Evolutionary conservation across 2,888 invertebrate genomes (phyloP).

Genomic region (Napeogenes inachia): DNA sequence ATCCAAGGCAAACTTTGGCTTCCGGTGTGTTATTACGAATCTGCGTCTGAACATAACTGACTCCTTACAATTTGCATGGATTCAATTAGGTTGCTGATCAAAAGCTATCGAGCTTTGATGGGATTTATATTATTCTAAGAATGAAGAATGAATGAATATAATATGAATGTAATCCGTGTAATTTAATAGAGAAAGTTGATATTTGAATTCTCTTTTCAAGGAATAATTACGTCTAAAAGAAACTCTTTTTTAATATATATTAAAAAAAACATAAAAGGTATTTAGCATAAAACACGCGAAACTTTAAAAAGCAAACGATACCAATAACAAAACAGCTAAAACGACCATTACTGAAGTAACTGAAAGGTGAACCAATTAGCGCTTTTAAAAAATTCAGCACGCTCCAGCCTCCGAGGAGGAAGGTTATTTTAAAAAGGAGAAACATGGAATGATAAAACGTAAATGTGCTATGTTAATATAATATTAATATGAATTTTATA

Average conservation of each 20-base stretch:
- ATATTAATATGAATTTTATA: too few species aligned
- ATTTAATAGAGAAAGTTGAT: not conserved
- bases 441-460: constrained; percentile 9
- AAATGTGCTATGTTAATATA: constrained; percentile 16
- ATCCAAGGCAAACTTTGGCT: constrained; percentile 20
- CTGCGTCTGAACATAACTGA: constrained; percentile 24
- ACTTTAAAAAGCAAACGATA: constrained; percentile 2
- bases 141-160: not conserved
- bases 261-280: not conserved
- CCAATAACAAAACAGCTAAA: constrained; percentile 3
- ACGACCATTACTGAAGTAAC: constrained; percentile 14
- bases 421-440: constrained; percentile 38
- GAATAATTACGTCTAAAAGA: too few species aligned
- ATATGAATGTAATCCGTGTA: not conserved
- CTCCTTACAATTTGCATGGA: constrained; percentile 23
- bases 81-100: constrained; percentile 17
- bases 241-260: too few species aligned
- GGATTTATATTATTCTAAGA: not conserved
- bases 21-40: constrained; percentile 23
- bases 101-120: constrained; percentile 7
- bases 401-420: constrained; percentile 27
- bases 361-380: constrained; percentile 44
- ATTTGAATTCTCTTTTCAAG: too few species aligned
- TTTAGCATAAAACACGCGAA: not conserved
- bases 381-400: constrained; percentile 41